Evolutionary conservation across 2,797 vertebrate genomes (phyloP).

Genomic region (Channallabes apus): DNA sequence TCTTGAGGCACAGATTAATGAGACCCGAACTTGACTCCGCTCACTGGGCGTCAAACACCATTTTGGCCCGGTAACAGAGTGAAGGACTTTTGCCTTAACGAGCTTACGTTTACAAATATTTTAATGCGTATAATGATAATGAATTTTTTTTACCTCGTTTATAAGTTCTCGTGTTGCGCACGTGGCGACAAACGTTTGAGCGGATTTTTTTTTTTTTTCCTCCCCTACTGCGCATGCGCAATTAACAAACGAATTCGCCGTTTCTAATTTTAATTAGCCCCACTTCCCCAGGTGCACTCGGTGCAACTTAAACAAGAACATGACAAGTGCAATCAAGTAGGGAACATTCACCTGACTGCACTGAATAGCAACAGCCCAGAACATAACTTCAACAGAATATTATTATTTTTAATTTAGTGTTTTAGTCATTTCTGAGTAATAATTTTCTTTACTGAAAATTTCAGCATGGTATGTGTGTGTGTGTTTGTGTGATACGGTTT

Average conservation of each 20-base stretch:
- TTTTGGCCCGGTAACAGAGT: not conserved
- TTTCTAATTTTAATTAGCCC: not conserved
- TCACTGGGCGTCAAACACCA: not conserved
- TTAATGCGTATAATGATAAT: no score
- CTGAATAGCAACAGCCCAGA: not conserved
- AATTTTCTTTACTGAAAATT: not conserved
- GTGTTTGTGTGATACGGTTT: not conserved
- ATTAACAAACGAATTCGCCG: not conserved
- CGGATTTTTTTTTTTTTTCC: no score
- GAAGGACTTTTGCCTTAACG: not conserved
- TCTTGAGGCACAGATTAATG: not conserved
- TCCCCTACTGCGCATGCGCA: not conserved
- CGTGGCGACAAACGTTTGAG: not conserved
- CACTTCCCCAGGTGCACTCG: not conserved
- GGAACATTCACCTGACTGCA: not conserved
- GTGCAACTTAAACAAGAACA: not conserved
- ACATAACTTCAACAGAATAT: no score
- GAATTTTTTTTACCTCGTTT: not conserved
- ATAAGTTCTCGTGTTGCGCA: not conserved
- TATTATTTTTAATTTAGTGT: not conserved
- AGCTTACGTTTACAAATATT: not conserved
- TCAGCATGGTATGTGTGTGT: no score
- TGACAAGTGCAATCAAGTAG: not conserved
- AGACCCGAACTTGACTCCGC: not conserved
- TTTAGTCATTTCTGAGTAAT: not conserved